Percentiles rank a stretch among this genome's conserved stretches.
Conservation (phyloP, 2,888 invertebrate genomes). For the Thysanoteuthis rhombus region DNA sequence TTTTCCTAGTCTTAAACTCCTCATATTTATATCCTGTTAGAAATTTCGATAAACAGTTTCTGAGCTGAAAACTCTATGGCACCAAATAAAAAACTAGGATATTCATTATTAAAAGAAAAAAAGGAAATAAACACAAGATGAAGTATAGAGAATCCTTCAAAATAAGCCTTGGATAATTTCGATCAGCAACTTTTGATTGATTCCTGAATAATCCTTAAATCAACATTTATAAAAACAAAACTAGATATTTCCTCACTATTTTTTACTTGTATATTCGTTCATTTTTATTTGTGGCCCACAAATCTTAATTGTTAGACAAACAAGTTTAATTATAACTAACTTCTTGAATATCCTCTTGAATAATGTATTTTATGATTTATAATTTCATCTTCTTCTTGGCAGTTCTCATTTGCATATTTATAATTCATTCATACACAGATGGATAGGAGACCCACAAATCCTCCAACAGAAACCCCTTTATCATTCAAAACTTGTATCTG, state of each 20-base stretch:
- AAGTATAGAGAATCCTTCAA: neutral
- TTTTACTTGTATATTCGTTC: neutral
- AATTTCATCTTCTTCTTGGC: neutral
- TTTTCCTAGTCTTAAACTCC: neutral
- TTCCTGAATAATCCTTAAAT: neutral
- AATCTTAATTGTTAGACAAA: neutral
- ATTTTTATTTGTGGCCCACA: neutral
- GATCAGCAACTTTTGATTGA: neutral
- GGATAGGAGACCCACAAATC: neutral
- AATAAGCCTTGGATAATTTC: neutral
- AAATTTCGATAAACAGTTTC: neutral
- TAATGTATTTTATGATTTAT: neutral
- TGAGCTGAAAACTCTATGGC: neutral
- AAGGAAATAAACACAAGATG: neutral
- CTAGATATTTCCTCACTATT: neutral
- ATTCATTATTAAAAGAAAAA: neutral
- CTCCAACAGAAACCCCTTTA: neutral
- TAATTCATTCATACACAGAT: neutral
- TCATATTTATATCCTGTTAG: neutral
- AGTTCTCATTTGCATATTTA: neutral
- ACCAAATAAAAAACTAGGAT: neutral
- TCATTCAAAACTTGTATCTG: neutral
- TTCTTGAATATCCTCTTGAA: neutral
- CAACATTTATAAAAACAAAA: neutral
- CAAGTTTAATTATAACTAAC: neutral